A percentile compares a stretch with the other conserved stretches of the same genome.
Conservation (phyloP, 2,113 vertebrate species). For the Centropus bengalensis region DNA sequence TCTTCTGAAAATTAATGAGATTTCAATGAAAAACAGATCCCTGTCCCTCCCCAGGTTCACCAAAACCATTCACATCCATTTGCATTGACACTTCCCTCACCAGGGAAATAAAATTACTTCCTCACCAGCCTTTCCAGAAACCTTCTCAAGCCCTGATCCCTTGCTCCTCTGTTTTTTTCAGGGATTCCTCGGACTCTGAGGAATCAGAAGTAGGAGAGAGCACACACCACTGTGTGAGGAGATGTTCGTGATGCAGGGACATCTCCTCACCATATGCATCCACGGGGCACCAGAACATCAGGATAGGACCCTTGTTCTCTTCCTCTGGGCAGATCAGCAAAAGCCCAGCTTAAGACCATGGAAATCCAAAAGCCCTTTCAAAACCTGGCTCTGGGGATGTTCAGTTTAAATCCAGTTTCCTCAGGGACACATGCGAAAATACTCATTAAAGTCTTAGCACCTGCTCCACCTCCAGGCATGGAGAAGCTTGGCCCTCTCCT, state of each 20-base stretch:
- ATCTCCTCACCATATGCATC: not conserved
- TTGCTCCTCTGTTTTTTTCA: not conserved
- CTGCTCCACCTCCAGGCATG: not conserved
- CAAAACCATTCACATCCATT: not conserved
- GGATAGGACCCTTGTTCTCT: not conserved
- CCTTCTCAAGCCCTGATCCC: not conserved
- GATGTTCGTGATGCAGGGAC: accelerated
- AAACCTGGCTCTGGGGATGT: not conserved
- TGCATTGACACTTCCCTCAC: not conserved
- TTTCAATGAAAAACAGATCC: not conserved
- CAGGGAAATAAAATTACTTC: not conserved
- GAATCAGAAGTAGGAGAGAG: not conserved
- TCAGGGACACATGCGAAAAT: not conserved
- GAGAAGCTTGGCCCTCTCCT: not conserved
- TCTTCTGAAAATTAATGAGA: not conserved
- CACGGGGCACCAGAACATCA: accelerated
- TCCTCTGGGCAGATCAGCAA: not conserved
- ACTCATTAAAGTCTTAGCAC: not conserved
- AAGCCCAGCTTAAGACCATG: not conserved
- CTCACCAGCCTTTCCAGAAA: not conserved
- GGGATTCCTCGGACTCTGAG: not conserved
- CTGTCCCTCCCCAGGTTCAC: not conserved
- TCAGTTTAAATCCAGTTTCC: not conserved
- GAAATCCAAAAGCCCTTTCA: not conserved
- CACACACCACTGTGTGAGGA: accelerated